Base-by-base conservation (phyloP, 2,113 vertebrate genomes). In the Sula dactylatra region DNA sequence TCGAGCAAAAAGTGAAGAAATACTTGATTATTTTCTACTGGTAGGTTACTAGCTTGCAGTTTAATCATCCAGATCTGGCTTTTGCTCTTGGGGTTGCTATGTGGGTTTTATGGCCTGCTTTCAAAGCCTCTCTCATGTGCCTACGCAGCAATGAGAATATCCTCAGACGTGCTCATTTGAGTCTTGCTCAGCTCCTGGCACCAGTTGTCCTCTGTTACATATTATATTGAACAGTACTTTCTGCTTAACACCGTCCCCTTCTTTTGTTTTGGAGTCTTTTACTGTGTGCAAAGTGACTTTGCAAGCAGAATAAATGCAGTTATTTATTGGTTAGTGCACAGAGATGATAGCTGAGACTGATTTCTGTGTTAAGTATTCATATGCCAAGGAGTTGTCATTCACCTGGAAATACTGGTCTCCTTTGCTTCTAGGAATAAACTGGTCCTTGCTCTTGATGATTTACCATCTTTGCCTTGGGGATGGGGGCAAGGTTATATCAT, bases 261-360 rank as follows among this genome's bases (percentile, higher is more conserved):
- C 10, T 85, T 77, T 65, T 21, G 8, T 79, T 59, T 34, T 54
- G 20, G 10, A 77, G 18, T 45, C 42, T 65, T 78, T 88, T 54
- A 38, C 55, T 2, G 0, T 16, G 16, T 40, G 69, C 40, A 73
- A 81, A 88, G 42, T 73, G 45, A 42, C 32, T 47, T 80, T 90
- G 27, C 50, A 84, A 84, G 72, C 64, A 84, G 88, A 92, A 88
- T 54, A 88, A 95, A 50, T 78, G 24, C 9, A 90, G 26, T 88
- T 94, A 81, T 66, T 58, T 62, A 11, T 31, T 72, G 55, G 44
- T 65, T 70, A 69, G 14, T 83, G 62, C 62, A 88, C 54, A 49
- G 2, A 32, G 36, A 32, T 40, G 25, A 58, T 44, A 88, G 11
- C 49, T 88, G 71, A 8, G 34, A 19, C 16, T 49, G 40, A 45